Evolutionary conservation across 30 jellyfish, hydroid and myxozoan species (phyloP).

Genomic region (Aurelia aurita complex sp. Pacific): DNA sequence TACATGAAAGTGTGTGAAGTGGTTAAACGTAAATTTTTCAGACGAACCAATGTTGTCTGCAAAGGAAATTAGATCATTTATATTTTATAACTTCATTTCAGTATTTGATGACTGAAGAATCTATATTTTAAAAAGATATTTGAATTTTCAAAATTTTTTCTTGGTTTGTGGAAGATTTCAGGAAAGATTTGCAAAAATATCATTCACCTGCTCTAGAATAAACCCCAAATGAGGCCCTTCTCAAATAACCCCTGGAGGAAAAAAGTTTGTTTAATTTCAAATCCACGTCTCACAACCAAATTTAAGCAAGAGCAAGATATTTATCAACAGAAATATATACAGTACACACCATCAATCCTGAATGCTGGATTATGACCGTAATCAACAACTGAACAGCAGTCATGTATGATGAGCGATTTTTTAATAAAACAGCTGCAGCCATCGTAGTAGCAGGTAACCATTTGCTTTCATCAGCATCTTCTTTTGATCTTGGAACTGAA

Average conservation of each 20-base stretch:
- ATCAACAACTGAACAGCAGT: slow-evolving; percentile 27
- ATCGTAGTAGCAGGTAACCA: slow-evolving; percentile 2
- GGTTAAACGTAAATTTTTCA: slow-evolving; percentile 36
- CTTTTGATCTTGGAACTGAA: slow-evolving; percentile 3
- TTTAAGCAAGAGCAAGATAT: neutral
- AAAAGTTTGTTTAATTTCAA: neutral
- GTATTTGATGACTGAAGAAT: slow-evolving; percentile 1
- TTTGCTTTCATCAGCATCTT: neutral
- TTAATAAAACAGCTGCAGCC: slow-evolving; percentile 37
- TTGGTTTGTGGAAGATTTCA: neutral
- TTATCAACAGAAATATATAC: neutral
- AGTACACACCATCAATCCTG: slow-evolving; percentile 8
- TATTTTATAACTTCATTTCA: neutral
- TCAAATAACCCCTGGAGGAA: neutral
- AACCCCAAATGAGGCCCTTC: neutral
- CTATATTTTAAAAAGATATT: neutral
- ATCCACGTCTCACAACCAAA: neutral
- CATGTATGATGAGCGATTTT: slow-evolving; percentile 9
- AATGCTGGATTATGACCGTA: slow-evolving; percentile 36
- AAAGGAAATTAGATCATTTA: neutral
- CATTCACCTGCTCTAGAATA: neutral
- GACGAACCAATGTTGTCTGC: slow-evolving; percentile 34
- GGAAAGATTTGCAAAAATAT: neutral
- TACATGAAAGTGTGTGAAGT: slow-evolving; percentile 19
- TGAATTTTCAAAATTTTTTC: neutral